Evolutionary conservation across 2,797 vertebrate species (phyloP).

Genomic region (Tenualosa thibaudeaui): DNA sequence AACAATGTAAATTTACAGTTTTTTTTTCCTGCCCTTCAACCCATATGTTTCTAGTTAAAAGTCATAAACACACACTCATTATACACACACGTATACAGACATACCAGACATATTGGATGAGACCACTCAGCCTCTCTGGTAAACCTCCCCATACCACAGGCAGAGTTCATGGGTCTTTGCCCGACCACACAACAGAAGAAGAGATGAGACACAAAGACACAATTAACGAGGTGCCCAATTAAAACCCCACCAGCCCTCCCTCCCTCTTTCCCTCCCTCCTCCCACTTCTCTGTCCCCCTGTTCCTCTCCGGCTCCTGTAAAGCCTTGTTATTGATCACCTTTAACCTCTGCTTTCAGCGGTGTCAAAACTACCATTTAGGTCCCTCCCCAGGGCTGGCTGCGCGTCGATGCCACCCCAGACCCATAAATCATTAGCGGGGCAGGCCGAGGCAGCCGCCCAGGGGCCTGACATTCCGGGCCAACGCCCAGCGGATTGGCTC

Average conservation of each 20-base stretch:
- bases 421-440: slow-evolving; percentile 84
- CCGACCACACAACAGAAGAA: slow-evolving; percentile 57
- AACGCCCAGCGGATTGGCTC: slow-evolving; percentile 46
- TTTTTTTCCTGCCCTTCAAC: neutral
- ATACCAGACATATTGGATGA: neutral
- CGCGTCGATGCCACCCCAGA: slow-evolving; percentile 81
- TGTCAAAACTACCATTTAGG: slow-evolving; percentile 92
- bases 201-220: slow-evolving; percentile 70
- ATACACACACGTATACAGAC: neutral
- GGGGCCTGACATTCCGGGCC: slow-evolving; percentile 65
- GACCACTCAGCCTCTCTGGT: neutral
- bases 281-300: slow-evolving; percentile 49
- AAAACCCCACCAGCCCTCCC: slow-evolving; percentile 56
- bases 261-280: slow-evolving; percentile 38
- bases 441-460: slow-evolving; percentile 52
- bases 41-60: neutral
- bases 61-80: neutral
- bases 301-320: slow-evolving; percentile 64
- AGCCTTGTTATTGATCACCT: slow-evolving; percentile 93
- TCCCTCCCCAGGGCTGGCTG: slow-evolving; percentile 79
- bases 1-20: too few relatives aligned
- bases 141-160: neutral
- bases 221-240: slow-evolving; percentile 74
- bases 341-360: slow-evolving; percentile 88
- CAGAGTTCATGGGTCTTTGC: neutral